Evolutionary conservation across 2,113 vertebrate species (phyloP).

Genomic region (Lanius ludovicianus): DNA sequence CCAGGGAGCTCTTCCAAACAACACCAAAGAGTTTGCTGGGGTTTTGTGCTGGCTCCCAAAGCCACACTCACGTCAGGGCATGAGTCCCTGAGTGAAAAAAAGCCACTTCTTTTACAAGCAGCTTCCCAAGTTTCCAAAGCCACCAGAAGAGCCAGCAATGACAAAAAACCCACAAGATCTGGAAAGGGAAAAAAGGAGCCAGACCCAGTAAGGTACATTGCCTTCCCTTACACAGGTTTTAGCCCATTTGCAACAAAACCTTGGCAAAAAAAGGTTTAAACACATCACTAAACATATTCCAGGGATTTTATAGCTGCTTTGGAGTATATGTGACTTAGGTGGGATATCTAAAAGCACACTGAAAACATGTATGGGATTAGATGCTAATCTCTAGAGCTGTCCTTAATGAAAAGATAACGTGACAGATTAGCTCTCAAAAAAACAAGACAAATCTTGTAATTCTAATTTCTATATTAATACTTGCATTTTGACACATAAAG

Average conservation of each 20-base stretch:
- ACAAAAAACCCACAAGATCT: background rate
- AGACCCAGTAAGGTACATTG: fast-evolving
- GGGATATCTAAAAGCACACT: background rate
- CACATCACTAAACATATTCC: background rate
- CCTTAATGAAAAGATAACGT: background rate
- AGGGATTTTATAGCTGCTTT: background rate
- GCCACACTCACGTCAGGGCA: background rate
- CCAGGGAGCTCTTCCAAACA: background rate
- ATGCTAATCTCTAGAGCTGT: background rate
- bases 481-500: background rate
- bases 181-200: background rate
- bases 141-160: background rate
- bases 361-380: background rate
- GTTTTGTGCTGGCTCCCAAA: background rate
- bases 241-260: background rate
- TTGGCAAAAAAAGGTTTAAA: background rate
- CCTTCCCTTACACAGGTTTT: fast-evolving
- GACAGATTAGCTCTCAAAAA: background rate
- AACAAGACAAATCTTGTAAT: background rate
- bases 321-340: background rate
- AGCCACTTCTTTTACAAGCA: background rate
- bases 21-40: background rate
- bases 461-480: background rate
- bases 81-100: background rate
- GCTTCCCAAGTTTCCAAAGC: background rate